These are phyloP conservation scores for Temnopleurus reevesii DNA, from an alignment of 53 echinoderm and acorn worm genomes.

Conservation along the genomic window DNA sequence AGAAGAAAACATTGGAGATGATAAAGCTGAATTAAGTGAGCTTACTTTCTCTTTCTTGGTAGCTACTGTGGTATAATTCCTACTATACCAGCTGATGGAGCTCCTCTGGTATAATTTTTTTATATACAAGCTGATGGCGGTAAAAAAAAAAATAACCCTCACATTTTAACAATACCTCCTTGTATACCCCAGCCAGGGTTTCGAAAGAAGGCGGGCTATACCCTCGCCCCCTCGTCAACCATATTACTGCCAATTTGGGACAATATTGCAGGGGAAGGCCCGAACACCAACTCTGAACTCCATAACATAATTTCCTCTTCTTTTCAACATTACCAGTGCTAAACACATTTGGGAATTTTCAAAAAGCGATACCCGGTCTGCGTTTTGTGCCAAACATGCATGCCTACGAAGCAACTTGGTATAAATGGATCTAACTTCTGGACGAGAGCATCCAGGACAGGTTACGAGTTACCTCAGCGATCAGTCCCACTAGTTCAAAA, in stretches of 20 bases:
- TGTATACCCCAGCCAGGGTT: not conserved
- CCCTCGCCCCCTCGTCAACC: slow-evolving; percentile 9
- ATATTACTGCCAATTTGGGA: slow-evolving; percentile 49
- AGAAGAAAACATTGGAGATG: too few species aligned
- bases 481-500: not conserved
- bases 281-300: not conserved
- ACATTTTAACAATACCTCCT: slow-evolving; percentile 6
- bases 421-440: slow-evolving; percentile 27
- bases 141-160: not conserved
- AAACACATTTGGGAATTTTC: slow-evolving; percentile 22
- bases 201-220: slow-evolving; percentile 11
- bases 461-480: not conserved
- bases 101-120: too few species aligned
- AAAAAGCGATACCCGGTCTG: not conserved
- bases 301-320: not conserved
- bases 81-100: too few species aligned
- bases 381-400: not conserved
- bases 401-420: not conserved
- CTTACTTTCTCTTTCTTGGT: slow-evolving; percentile 14
- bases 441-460: too few species aligned
- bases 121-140: slow-evolving; percentile 16
- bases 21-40: too few species aligned
- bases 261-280: slow-evolving; percentile 42
- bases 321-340: not conserved
- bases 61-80: not conserved